Evolutionary conservation across 1,140 invertebrate species (phyloP).

Genomic region (Aporrectodea caliginosa): DNA sequence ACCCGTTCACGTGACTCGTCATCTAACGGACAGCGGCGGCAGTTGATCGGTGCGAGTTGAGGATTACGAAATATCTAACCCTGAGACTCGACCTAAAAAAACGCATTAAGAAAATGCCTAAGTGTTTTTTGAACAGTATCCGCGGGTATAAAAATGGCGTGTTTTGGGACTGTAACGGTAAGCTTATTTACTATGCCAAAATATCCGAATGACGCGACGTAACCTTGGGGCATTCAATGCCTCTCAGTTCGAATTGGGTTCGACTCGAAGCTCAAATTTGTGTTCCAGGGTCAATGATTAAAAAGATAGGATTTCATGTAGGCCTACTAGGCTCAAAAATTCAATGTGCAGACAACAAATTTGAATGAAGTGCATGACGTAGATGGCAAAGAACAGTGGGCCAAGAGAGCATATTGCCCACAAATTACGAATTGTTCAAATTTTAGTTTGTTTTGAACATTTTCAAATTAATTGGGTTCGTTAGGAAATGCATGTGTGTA

Average conservation of each 20-base stretch:
- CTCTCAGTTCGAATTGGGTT: not conserved
- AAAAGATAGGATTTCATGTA: not conserved
- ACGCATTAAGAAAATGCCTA: not conserved
- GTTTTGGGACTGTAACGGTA: not conserved
- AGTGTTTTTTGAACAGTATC: not conserved
- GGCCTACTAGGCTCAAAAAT: not conserved
- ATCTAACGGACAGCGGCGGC: too few species aligned
- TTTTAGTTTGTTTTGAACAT: too few species aligned
- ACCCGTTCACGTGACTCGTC: not conserved
- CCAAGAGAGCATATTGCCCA: too few species aligned
- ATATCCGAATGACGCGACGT: not conserved
- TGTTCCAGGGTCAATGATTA: not conserved
- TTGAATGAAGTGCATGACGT: too few species aligned
- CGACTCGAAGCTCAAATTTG: not conserved
- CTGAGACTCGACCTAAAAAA: too few species aligned
- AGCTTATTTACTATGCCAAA: not conserved
- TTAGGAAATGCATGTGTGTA: too few species aligned
- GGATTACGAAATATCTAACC: too few species aligned
- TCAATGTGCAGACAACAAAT: not conserved
- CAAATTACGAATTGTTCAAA: too few species aligned
- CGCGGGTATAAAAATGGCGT: not conserved
- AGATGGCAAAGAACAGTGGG: too few species aligned
- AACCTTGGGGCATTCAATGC: not conserved
- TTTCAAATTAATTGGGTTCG: too few species aligned
- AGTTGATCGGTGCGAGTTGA: too few species aligned